Evolutionary conservation across 2,888 invertebrate species (phyloP), one percentile per base, ranked within the genome.

Genomic region (Cynaeus angustus): DNA sequence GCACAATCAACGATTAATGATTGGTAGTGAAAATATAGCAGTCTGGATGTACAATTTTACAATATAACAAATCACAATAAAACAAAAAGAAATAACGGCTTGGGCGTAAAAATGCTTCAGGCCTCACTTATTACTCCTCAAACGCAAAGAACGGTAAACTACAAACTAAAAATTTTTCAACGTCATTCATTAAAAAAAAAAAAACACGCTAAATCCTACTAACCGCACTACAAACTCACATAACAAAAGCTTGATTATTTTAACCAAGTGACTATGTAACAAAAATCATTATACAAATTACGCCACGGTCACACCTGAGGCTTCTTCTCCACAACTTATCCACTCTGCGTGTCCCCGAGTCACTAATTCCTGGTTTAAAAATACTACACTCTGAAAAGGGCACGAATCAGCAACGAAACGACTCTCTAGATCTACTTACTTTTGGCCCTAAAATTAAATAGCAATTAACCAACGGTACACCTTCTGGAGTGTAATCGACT

Each of bases 341-440:
- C 94, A 94, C 82, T 92, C 91, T 58, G 95, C 96, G 80, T 91
- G 89, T 64, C 95, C 94, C 84, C 92, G 90, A 78, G 92, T 92
- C 78, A 95, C 93, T 80, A 97, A 87, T 87, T 95, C 95, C 81
- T 93, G 89, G 85, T 97, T 96, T 78, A 97, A 89, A 85, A 94
- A 93, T 86, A 94, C 89, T 78, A 93, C 90, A 90, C 94, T 90
- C 87, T 90, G 89, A 68, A 89, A 88, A 50, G n/a, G 10, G 28
- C 21, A 50, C n/a, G 28, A 52, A 13, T 28, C 30, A 38, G 5
- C n/a, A 41, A 1, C 16, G 9, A 16, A 14, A 70, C 68, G 78
- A 75, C 79, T 77, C 50, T 8, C n/a, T n/a, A 16, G 21, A 16
- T 33, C n/a, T 48, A 62, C 65, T 65, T 28, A 69, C 64, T 37